A percentile compares a stretch with the other conserved stretches of the same genome.
Conservation (phyloP, 2,888 invertebrate species). For the Eumerus sabulonum region DNA sequence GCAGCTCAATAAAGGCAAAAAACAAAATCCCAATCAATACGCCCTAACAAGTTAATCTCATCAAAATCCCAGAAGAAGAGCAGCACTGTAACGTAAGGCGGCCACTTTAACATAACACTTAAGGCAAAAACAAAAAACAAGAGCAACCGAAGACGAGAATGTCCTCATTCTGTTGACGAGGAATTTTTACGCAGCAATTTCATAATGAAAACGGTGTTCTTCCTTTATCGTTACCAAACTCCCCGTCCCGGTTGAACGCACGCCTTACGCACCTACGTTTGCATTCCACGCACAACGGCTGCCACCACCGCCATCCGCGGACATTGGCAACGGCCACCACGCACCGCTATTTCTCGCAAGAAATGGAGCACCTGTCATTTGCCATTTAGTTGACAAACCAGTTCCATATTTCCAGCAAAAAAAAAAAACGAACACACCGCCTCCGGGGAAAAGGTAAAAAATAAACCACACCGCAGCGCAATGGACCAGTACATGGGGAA, state of each 20-base stretch:
- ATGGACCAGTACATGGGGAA: constrained; percentile 20
- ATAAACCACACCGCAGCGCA: constrained; percentile 16
- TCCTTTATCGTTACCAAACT: constrained; percentile 48
- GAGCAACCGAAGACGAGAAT: constrained; percentile 4
- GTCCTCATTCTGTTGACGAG: constrained; percentile 32
- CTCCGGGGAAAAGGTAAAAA: too few relatives aligned
- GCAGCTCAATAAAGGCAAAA: too few relatives aligned
- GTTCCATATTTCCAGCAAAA: constrained; percentile 52
- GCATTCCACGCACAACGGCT: constrained; percentile 55
- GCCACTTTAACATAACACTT: too few relatives aligned
- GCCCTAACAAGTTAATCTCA: too few relatives aligned
- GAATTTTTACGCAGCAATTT: constrained; percentile 41
- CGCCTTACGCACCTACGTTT: constrained; percentile 60
- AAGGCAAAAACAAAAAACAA: background rate
- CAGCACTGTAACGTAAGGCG: too few relatives aligned
- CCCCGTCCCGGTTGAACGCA: constrained; percentile 38
- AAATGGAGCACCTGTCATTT: constrained; percentile 68
- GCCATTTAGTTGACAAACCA: constrained; percentile 63
- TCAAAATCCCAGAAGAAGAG: too few relatives aligned
- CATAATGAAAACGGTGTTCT: constrained; percentile 57
- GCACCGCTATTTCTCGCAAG: constrained; percentile 24
- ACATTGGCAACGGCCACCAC: constrained; percentile 4
- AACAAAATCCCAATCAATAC: too few relatives aligned
- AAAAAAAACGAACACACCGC: constrained; percentile 26
- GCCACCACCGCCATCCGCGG: constrained; percentile 26